Base-by-base conservation (phyloP, 2,113 vertebrate genomes). In the Hippocampus abdominalis region DNA sequence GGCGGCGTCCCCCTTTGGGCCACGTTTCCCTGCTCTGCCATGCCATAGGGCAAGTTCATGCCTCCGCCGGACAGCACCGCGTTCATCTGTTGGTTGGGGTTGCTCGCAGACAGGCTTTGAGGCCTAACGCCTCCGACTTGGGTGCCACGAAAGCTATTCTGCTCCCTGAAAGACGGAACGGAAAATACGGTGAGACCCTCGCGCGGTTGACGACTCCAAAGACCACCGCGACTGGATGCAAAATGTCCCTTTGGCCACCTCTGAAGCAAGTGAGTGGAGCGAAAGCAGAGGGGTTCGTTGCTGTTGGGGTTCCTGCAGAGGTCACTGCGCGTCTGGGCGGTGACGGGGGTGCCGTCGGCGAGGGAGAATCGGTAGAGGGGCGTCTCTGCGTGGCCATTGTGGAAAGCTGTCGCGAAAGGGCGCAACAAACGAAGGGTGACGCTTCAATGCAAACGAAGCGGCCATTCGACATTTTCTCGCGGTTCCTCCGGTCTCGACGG, bases 251-350 rank as follows among this genome's bases (percentile, higher is more conserved):
- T 39, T 18, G 32, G 32, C 5, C 75, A 98, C 97, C 97, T 95
- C 81, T 97, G 97, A 71, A 99, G 93, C 68, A 98, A 93, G 81
- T 99, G 97, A 32, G 95, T 98, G 18, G 97, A 98, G 27, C 97
- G 91, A 88, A 96, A 98, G 62, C 93, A 94, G 62, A 94, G 94
- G 0, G 93, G 93, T 36, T 99, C 95, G 56, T 94, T 98, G 71
- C 93, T 95, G 48, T 90, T 93, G 23, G 93, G 93, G 75, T 95
- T 96, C 74, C 94, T 93, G 60, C 95, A 96, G 7, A 98, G 91
- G 75, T 96, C 96, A 60, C 94, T 98, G 78, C 96, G 96, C 0
- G 97, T 98, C 81, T 97, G 96, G 3, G 97, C 97, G 0, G 94
- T 96, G 79, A 98, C 96, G 73, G 94, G 92, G 1, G 96, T 98